Evolutionary conservation across 2,113 vertebrate species (phyloP), one percentile per base, ranked within the genome.

Genomic region (Hymenochirus boettgeri): DNA sequence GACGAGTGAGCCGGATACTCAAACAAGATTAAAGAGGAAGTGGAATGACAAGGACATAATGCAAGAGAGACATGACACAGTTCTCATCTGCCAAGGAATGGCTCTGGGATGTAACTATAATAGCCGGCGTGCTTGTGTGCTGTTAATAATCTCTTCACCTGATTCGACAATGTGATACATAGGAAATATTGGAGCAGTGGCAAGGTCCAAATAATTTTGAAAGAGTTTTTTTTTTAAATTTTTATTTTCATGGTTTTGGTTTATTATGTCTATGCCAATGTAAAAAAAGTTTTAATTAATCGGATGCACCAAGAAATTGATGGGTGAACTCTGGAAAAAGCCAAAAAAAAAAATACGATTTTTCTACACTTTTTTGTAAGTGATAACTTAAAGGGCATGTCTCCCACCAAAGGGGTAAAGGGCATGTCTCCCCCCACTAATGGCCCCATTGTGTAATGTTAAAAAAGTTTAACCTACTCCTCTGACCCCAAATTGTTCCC

Each of bases 1-100:
- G 87, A 93, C 85, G 90, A 94, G 86, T 89, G 91, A 93, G 90
- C 89, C 83, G 82, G 90, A 90, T 85, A 91, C 90, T 96, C 93
- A 91, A 93, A 93, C 90, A 91, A 93, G 93, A 96, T 96, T 91
- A 95, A 95, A 91, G 86, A 84, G 83, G 86, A 87, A 84, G 81
- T 75, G 79, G 84, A 81, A 81, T 83, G 84, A 81, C 79, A 83
- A 82, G 82, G 82, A 84, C 79, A 82, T 80, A 79, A 82, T 75
- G 52, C 66, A 72, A 74, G 72, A 70, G 77, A 85, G 81, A 89
- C 80, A 85, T 70, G 78, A 82, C 74, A 76, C 81, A 79, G 81
- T 72, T 72, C 48, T 69, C 76, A 71, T 27, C 76, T 72, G 27
- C n/a, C 70, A 67, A 66, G 46, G 69, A 85, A 76, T 69, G 70